A percentile compares a stretch with the other conserved stretches of the same genome.
phyloP scores from a whole-genome alignment of 2,113 vertebrate species.

The Lota lota region DNA sequence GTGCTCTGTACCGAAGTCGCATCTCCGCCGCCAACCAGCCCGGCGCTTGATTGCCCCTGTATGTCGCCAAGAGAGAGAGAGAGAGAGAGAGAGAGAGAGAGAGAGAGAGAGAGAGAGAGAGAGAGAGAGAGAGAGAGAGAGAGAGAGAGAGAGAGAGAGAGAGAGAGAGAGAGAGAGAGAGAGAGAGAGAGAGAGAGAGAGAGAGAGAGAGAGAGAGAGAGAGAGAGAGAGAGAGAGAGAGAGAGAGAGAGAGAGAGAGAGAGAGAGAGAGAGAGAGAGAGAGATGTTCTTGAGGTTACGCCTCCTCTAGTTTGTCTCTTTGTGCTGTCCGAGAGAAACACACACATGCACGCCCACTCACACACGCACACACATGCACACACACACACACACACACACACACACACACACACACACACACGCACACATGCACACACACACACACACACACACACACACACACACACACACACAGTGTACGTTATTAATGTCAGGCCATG shows the following conservation, averaged over 20 bases:
- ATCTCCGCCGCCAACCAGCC: slow-evolving; percentile 35
- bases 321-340: slow-evolving; percentile 17
- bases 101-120: background rate
- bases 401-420: slow-evolving; percentile 2
- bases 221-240: background rate
- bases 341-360: background rate
- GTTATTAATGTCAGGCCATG: background rate
- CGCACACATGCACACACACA: background rate
- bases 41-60: slow-evolving; percentile 54
- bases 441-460: background rate
- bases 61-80: slow-evolving; percentile 15
- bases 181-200: background rate
- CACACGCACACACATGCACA: background rate
- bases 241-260: background rate
- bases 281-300: slow-evolving; percentile 51
- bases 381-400: slow-evolving; percentile 10
- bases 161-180: background rate
- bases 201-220: background rate
- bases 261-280: background rate
- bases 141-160: background rate
- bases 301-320: slow-evolving; percentile 41
- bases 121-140: slow-evolving; percentile 14
- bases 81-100: background rate
- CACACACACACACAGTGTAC: background rate
- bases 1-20: slow-evolving; percentile 21